Evolutionary conservation across 1,140 invertebrate species (phyloP).

Genomic region (Hyles vespertilio): DNA sequence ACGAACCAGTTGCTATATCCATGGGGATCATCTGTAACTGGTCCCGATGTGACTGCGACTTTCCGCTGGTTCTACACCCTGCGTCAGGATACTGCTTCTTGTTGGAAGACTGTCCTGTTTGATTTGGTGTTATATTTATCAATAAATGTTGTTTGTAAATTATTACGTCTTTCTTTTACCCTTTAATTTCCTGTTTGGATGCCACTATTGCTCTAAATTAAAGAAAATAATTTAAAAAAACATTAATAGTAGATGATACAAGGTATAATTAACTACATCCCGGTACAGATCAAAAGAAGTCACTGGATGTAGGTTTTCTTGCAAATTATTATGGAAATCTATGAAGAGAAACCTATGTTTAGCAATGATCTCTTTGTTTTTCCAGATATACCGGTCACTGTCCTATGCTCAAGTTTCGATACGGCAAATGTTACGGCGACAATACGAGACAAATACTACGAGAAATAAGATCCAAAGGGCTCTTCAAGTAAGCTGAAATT

Average conservation of each 20-base stretch:
- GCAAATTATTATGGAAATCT: too few relatives aligned
- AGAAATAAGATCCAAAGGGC: slow-evolving; percentile 70
- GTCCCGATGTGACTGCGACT: slow-evolving; percentile 68
- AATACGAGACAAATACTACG: slow-evolving; percentile 82
- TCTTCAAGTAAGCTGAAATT: slow-evolving; percentile 49
- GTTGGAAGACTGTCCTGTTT: slow-evolving; percentile 56
- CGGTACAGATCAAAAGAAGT: too few relatives aligned
- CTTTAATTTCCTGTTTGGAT: too few relatives aligned
- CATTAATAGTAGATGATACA: too few relatives aligned
- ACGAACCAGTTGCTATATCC: slow-evolving; percentile 52
- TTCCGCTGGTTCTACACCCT: slow-evolving; percentile 58
- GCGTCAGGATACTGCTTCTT: slow-evolving; percentile 59
- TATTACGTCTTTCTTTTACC: too few relatives aligned
- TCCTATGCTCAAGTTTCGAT: slow-evolving; percentile 82
- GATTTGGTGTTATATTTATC: too few relatives aligned
- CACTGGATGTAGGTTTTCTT: too few relatives aligned
- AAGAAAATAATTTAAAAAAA: too few relatives aligned
- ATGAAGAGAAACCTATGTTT: too few relatives aligned
- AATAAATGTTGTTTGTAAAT: too few relatives aligned
- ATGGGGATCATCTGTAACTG: slow-evolving; percentile 65
- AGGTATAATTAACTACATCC: too few relatives aligned
- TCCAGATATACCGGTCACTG: slow-evolving; percentile 85
- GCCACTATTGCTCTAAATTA: too few relatives aligned
- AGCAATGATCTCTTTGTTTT: slow-evolving; percentile 4
- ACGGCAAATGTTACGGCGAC: slow-evolving; percentile 83